Percentiles rank a stretch among this genome's conserved stretches.
phyloP scores from a whole-genome alignment of 2,113 vertebrate species.

The Macroglossus sobrinus region DNA sequence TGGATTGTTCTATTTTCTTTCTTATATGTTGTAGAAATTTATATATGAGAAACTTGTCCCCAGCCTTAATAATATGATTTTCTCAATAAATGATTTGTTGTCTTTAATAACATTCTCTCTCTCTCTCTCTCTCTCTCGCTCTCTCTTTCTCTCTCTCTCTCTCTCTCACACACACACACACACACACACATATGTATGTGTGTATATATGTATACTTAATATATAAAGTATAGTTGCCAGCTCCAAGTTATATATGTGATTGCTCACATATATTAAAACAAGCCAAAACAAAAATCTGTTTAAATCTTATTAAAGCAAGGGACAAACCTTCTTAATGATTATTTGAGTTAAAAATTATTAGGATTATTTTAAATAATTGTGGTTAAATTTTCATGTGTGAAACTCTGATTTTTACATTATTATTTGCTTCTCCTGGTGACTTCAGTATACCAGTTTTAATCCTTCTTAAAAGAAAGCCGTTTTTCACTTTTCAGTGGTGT shows the following conservation, averaged over 20 bases:
- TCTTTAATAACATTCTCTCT: not conserved
- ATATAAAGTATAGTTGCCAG: not conserved
- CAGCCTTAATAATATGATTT: constrained; percentile 26
- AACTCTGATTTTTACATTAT: constrained; percentile 26
- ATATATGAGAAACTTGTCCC: not conserved
- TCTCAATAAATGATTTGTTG: constrained; percentile 49
- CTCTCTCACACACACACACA: no score
- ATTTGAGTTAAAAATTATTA: constrained; percentile 26
- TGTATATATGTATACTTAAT: not conserved
- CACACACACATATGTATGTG: no score
- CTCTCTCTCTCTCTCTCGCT: no score
- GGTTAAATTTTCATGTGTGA: constrained; percentile 26
- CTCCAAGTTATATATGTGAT: not conserved
- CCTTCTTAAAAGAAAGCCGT: not conserved
- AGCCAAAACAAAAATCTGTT: constrained; percentile 43
- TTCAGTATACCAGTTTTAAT: constrained; percentile 15
- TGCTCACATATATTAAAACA: not conserved
- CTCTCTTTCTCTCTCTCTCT: no score
- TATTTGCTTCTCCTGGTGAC: not conserved
- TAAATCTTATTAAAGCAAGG: constrained; percentile 36
- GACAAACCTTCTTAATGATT: constrained; percentile 30
- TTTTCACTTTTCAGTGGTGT: constrained; percentile 24
- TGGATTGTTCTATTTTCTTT: constrained; percentile 39
- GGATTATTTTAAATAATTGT: not conserved
- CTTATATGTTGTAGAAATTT: constrained; percentile 5